Evolutionary conservation across 2,888 invertebrate genomes (phyloP).

Genomic region (Tryphoninae sp.): DNA sequence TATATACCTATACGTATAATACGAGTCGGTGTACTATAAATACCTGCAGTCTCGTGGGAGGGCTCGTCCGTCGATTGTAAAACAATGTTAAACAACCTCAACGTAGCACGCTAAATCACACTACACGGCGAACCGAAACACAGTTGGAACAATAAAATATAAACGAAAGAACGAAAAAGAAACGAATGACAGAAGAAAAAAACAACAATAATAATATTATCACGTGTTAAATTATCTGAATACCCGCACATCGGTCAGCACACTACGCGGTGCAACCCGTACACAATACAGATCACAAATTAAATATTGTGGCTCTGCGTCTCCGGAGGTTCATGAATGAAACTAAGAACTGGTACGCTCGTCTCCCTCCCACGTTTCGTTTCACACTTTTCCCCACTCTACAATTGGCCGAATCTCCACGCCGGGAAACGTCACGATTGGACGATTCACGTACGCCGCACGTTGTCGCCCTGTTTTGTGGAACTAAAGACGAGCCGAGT

Average conservation of each 20-base stretch:
- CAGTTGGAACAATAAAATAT: slow-evolving; percentile 4
- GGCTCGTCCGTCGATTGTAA: slow-evolving; percentile 47
- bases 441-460: slow-evolving; percentile 39
- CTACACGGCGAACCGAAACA: slow-evolving; percentile 45
- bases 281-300: slow-evolving; percentile 77
- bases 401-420: slow-evolving; percentile 49
- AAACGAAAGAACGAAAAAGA: slow-evolving; percentile 63
- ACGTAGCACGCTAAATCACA: slow-evolving; percentile 59
- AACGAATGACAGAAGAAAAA: slow-evolving; percentile 68
- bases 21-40: slow-evolving; percentile 58
- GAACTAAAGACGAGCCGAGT: neutral
- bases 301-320: slow-evolving; percentile 71
- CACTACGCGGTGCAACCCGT: slow-evolving; percentile 75
- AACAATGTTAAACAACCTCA: slow-evolving; percentile 60
- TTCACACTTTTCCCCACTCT: slow-evolving; percentile 56
- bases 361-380: slow-evolving; percentile 67
- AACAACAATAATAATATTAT: slow-evolving; percentile 68
- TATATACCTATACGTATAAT: neutral
- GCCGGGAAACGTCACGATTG: slow-evolving; percentile 60
- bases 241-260: slow-evolving; percentile 77
- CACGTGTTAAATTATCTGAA: slow-evolving; percentile 73
- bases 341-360: slow-evolving; percentile 76
- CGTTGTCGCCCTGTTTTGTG: neutral
- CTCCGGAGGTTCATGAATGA: slow-evolving; percentile 79
- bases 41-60: slow-evolving; percentile 71